These are phyloP conservation scores for Microdon myrmicae DNA, from an alignment of 2,888 invertebrate genomes.

Conservation along the genomic window DNA sequence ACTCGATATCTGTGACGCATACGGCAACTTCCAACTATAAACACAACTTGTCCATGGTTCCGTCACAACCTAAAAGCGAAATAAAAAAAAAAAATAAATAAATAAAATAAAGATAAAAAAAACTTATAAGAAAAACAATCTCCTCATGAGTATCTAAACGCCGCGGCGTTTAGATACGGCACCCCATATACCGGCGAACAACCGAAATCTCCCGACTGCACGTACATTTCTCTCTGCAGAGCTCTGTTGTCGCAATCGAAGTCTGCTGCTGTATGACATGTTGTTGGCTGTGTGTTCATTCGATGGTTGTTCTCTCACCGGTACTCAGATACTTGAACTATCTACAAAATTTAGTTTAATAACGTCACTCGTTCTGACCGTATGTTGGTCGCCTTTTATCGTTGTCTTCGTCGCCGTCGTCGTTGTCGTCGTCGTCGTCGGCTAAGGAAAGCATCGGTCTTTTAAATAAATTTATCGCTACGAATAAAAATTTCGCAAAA, in stretches of 20 bases:
- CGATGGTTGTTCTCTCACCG: constrained; percentile 6
- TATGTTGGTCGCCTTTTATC: constrained; percentile 43
- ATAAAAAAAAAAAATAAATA: constrained; percentile 13
- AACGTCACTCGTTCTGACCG: constrained; percentile 48
- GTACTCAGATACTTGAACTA: constrained; percentile 23
- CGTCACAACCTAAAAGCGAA: constrained; percentile 1
- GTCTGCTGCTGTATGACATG: constrained; percentile 36
- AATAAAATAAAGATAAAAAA: too few relatives aligned
- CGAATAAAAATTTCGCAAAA: too few relatives aligned
- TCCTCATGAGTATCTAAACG: constrained; percentile 22
- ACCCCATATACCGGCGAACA: constrained; percentile 13
- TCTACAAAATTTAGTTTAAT: constrained; percentile 45
- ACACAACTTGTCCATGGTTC: constrained; percentile 37
- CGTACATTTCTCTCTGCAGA: constrained; percentile 7
- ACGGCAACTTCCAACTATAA: constrained; percentile 40
- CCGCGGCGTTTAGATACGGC: too few relatives aligned
- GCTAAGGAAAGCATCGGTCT: constrained; percentile 36
- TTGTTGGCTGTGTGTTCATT: constrained; percentile 18
- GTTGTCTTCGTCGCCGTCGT: constrained; percentile 45
- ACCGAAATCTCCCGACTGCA: constrained; percentile 20
- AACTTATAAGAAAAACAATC: constrained; percentile 4
- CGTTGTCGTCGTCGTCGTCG: constrained; percentile 44
- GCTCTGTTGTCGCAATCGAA: constrained; percentile 39
- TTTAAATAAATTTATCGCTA: too few relatives aligned
- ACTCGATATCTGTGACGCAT: too few relatives aligned